A percentile compares a stretch with the other conserved stretches of the same genome.
Evolutionary conservation across 2,888 invertebrate species (phyloP).

Genomic region (Callyntrura sp.): DNA sequence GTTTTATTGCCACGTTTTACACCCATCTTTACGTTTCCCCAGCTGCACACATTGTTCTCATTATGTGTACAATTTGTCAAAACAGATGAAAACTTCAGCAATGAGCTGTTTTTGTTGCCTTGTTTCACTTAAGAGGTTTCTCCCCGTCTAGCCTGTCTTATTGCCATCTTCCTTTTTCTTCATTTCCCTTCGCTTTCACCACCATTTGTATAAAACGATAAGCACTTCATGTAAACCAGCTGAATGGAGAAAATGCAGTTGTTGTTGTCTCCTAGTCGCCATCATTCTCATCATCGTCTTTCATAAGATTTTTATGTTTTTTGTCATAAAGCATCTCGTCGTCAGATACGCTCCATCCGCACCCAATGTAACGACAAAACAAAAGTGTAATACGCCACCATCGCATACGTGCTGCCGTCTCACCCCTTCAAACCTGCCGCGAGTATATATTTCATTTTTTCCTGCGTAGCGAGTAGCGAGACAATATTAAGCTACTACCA

Average conservation of each 20-base stretch:
- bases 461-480: neutral
- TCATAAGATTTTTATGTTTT: neutral
- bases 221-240: conserved; percentile 1
- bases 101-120: neutral
- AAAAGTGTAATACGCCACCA: neutral
- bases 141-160: neutral
- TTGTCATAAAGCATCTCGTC: neutral
- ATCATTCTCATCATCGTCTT: conserved; percentile 13
- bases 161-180: neutral
- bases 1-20: too few species aligned
- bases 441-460: neutral
- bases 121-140: neutral
- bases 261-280: neutral
- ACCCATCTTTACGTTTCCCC: conserved; percentile 6
- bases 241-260: conserved; percentile 21
- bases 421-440: conserved; percentile 6
- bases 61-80: conserved; percentile 59
- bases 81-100: conserved; percentile 13
- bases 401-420: neutral
- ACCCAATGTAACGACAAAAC: neutral
- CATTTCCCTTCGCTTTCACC: conserved; percentile 1
- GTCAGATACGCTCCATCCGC: neutral
- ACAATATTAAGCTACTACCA: neutral
- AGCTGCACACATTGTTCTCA: conserved; percentile 51
- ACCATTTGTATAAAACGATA: neutral